phyloP scores from a whole-genome alignment of 1,140 invertebrate genomes.

The Alviniconcha marisindica region DNA sequence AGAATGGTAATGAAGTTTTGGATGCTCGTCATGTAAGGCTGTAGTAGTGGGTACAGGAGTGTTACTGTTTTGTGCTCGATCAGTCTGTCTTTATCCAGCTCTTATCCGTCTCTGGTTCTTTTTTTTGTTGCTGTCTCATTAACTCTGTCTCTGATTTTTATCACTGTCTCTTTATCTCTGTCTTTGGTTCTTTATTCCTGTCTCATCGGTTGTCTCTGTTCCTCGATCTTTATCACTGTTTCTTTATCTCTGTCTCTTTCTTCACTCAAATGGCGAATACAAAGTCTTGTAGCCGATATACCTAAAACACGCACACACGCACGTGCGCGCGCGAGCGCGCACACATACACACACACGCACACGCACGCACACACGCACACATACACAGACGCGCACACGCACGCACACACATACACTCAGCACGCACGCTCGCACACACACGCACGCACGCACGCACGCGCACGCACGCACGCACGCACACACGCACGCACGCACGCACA shows the following conservation, averaged over 20 bases:
- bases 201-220: background rate
- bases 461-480: too few species aligned
- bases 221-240: background rate
- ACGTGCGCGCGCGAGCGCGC: too few species aligned
- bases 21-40: too few species aligned
- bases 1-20: too few species aligned
- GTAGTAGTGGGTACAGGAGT: too few species aligned
- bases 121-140: background rate
- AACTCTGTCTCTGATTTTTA: background rate
- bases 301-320: too few species aligned
- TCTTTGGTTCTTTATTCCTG: background rate
- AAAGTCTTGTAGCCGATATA: background rate
- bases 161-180: background rate
- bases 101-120: background rate
- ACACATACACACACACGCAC: too few species aligned
- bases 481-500: too few species aligned
- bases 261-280: background rate
- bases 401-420: background rate
- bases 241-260: slow-evolving; percentile 14
- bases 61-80: too few species aligned
- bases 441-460: background rate
- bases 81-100: too few species aligned
- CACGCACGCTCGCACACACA: too few species aligned
- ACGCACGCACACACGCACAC: background rate
- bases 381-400: background rate